Percentiles rank a stretch among this genome's conserved stretches.
Evolutionary conservation across 2,888 invertebrate genomes (phyloP).

Genomic region (Rhingia campestris): DNA sequence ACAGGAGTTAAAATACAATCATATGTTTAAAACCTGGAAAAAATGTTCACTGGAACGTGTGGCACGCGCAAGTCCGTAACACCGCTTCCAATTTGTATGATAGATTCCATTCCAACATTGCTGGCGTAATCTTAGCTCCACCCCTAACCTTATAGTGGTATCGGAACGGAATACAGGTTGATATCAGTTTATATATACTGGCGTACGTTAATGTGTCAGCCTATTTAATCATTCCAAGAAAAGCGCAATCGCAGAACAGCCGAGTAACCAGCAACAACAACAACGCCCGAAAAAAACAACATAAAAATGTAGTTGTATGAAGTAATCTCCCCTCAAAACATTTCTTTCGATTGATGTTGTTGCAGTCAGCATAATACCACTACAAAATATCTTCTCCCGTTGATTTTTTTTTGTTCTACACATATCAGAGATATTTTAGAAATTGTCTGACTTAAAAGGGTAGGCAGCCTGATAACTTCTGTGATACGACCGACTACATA

Average conservation of each 20-base stretch:
- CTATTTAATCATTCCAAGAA: conserved; percentile 49
- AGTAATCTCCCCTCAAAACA: conserved; percentile 60
- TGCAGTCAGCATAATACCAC: conserved; percentile 59
- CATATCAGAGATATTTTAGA: conserved; percentile 47
- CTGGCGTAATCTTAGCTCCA: conserved; percentile 59
- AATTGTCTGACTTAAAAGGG: conserved; percentile 59
- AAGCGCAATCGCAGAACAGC: conserved; percentile 66
- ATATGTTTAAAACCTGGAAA: conserved; percentile 1
- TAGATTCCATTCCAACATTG: conserved; percentile 57
- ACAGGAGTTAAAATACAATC: neutral
- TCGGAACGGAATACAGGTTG: conserved; percentile 48
- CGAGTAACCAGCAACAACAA: neutral
- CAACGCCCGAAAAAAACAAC: neutral
- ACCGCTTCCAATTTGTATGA: conserved; percentile 43
- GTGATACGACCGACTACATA: neutral
- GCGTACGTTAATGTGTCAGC: conserved; percentile 37
- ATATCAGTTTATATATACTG: conserved; percentile 34
- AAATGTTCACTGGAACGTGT: conserved; percentile 10
- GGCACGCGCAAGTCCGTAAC: conserved; percentile 31
- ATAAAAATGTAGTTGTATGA: conserved; percentile 39
- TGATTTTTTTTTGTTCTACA: conserved; percentile 50
- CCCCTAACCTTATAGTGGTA: conserved; percentile 52
- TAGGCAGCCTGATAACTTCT: conserved; percentile 44
- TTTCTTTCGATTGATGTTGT: conserved; percentile 69
- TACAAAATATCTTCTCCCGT: conserved; percentile 26